Evolutionary conservation across 1,140 invertebrate genomes (phyloP), one percentile per base, ranked within the genome.

Genomic region (Panagrolaimus sp.): DNA sequence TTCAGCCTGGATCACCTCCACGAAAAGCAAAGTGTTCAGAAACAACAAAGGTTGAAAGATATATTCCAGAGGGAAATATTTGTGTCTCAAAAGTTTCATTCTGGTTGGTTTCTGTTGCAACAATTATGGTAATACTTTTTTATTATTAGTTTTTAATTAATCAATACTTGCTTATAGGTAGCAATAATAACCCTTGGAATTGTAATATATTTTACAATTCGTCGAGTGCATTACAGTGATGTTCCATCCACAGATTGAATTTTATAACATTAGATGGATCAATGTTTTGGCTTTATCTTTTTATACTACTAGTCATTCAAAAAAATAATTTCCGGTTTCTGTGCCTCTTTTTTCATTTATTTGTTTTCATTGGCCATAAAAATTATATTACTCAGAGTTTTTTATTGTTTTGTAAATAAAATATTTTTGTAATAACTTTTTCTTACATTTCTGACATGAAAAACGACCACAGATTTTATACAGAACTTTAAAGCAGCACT

Each of bases 171-270:
- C 7, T 38, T 38, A 0, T 8, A 25, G 16, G 27, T 57, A 4
- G 51, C 51, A 11, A 27, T 57, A 16, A 57, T 57, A n/a, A 57
- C 51, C 20, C 13, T 57, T 20, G 51, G 51, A 16, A 27, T 57
- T 11, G 51, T 57, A 9, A 11, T 57, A 27, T 57, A 57, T 16
- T 20, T 57, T 27, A 57, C 27, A 16, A 57, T 20, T 20, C 8
- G 51, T 11, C 11, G 27, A 25, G 20, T 25, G 4, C 51, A 20
- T 13, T 57, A 57, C 20, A 57, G 20, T 11, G 51, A 57, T 57
- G 51, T 57, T 20, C 51, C 51, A 57, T 57, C 51, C 4, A 16
- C 51, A 27, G 51, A 57, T 25, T 57, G 20, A 27, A 11, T 23
- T 4, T 11, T 11, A 1, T 25, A 16, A 23, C n/a, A n/a, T n/a